Percentiles rank a stretch among this genome's conserved stretches.
Conservation (phyloP, 2,888 invertebrate species). For the Gortyna flavago region DNA sequence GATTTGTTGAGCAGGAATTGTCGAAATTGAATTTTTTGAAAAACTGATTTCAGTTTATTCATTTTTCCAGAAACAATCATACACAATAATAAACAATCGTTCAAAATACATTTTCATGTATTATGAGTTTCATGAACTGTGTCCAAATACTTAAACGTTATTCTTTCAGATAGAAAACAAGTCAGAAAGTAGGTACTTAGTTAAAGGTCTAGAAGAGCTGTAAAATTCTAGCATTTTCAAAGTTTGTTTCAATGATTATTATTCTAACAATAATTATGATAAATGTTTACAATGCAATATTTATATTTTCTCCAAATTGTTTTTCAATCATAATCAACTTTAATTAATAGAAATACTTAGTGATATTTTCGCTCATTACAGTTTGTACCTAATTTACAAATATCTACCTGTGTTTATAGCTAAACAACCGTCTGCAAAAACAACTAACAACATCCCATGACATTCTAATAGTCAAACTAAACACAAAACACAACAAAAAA, state of each 20-base stretch:
- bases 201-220: background rate
- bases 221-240: background rate
- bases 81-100: too few relatives aligned
- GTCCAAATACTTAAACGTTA: too few relatives aligned
- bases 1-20: background rate
- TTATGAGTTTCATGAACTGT: too few relatives aligned
- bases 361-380: background rate
- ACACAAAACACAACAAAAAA: constrained; percentile 16
- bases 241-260: background rate
- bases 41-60: background rate
- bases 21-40: background rate
- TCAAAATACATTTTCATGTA: background rate
- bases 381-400: background rate
- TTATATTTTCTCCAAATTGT: background rate
- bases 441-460: background rate
- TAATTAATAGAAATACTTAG: background rate
- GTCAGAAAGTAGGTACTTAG: background rate
- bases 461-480: background rate
- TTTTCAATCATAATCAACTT: background rate
- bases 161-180: background rate
- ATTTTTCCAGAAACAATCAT: too few relatives aligned
- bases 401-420: background rate
- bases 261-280: background rate
- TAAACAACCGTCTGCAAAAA: background rate
- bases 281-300: background rate